Evolutionary conservation across 2,113 vertebrate genomes (phyloP).

Genomic region (Corythoichthys haematopterus): DNA sequence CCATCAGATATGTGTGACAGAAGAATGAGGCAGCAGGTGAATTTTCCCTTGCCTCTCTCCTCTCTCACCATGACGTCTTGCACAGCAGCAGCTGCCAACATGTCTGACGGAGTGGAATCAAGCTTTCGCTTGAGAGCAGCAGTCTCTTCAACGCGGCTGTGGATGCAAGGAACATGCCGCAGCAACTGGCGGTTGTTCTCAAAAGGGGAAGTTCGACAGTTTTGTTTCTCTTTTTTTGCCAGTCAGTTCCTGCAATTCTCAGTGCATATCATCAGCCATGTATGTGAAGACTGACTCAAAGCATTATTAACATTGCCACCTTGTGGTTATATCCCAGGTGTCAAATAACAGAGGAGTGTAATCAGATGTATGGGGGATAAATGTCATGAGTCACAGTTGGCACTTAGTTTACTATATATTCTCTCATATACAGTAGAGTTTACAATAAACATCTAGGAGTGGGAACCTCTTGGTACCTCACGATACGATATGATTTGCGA

Average conservation of each 20-base stretch:
- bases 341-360: constrained; percentile 14
- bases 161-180: constrained; percentile 19
- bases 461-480: too few species aligned
- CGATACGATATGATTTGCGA: too few species aligned
- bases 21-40: constrained; percentile 62
- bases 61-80: constrained; percentile 49
- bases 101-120: constrained; percentile 49
- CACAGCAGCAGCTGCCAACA: constrained; percentile 27
- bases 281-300: constrained; percentile 33
- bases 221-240: constrained; percentile 59
- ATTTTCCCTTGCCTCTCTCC: constrained; percentile 65
- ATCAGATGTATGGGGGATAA: background rate
- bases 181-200: constrained; percentile 13
- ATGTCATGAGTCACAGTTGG: background rate
- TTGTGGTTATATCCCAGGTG: constrained; percentile 61
- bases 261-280: constrained; percentile 35
- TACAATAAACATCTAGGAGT: too few species aligned
- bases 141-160: constrained; percentile 40
- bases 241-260: constrained; percentile 47
- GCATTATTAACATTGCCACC: constrained; percentile 70
- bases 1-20: constrained; percentile 33
- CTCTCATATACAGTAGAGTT: background rate
- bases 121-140: constrained; percentile 49
- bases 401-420: background rate
- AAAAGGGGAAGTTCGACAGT: constrained; percentile 53